These are phyloP conservation scores for Malurus leucopterus DNA, from an alignment of 2,797 vertebrate genomes.

Conservation along the genomic window DNA sequence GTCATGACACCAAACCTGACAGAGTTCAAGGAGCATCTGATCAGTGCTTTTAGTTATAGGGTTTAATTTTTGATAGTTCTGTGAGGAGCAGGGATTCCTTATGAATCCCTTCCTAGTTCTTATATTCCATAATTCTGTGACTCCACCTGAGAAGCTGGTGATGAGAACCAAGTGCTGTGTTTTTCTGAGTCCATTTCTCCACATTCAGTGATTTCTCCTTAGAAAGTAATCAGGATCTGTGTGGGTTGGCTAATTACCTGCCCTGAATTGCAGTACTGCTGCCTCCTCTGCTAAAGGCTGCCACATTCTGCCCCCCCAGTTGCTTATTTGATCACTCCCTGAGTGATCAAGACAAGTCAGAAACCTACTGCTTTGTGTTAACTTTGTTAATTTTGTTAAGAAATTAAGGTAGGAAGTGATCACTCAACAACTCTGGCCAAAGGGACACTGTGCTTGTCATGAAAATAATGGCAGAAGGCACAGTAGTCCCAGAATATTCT, in stretches of 20 bases:
- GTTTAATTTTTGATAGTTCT: neutral
- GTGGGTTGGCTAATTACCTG: neutral
- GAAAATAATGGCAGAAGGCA: neutral
- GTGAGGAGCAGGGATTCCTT: neutral
- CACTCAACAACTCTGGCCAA: neutral
- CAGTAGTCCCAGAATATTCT: neutral
- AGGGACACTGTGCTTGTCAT: neutral
- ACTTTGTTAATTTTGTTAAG: neutral
- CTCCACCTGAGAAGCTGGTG: neutral
- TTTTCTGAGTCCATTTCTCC: neutral
- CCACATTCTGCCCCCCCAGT: neutral
- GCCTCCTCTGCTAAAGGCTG: neutral
- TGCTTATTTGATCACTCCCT: neutral
- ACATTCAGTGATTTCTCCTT: neutral
- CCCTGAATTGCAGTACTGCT: fast-evolving
- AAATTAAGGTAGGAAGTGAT: neutral
- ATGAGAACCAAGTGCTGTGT: neutral
- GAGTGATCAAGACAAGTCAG: neutral
- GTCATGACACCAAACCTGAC: neutral
- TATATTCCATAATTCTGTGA: neutral
- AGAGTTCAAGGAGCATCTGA: neutral
- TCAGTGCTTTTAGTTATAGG: neutral
- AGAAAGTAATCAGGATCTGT: neutral
- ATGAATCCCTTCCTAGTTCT: neutral
- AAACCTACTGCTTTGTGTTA: neutral